Evolutionary conservation across 2,888 invertebrate genomes (phyloP), one percentile per base, ranked within the genome.

Genomic region (Frankliniella intonsa): DNA sequence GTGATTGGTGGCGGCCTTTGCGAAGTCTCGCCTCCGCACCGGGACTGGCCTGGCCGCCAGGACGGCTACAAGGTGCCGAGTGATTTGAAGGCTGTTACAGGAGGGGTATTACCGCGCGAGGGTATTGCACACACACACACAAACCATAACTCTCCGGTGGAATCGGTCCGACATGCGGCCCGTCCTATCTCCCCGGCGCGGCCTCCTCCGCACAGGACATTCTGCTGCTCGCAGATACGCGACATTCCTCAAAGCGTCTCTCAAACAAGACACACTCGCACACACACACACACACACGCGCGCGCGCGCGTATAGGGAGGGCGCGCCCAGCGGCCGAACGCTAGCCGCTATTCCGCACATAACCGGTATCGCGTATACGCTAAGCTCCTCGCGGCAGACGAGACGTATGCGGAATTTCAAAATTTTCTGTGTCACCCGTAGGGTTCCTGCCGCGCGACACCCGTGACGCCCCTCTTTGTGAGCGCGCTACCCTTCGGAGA

Each of bases 211-310:
- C 38, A 38, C 62, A 62, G n/a, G 19, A 62, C 62, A 62, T 62
- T 62, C 62, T n/a, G n/a, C n/a, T n/a, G n/a, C n/a, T 17, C 62
- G 62, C 62, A 62, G 62, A 62, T 62, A 62, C 62, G 62, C 62
- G 62, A 62, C 62, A 62, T 17, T 55, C 17, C 17, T 55, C 55
- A 2, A 17, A 14, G 55, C 17, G 55, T 55, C 55, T 55, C 55
- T 14, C 55, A 55, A 55, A 14, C 55, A 12, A 55, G 17, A 55
- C 55, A 8, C 55, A 55, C 55, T 14, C 55, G 7, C 55, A 55
- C 55, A 55, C 55, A 55, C 17, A 55, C 3, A 55, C 55, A 55
- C 55, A 55, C 55, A 55, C 55, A n/a, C 14, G 7, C 62, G 17
- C 14, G 0, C 17, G 17, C 14, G 0, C 62, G 62, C 38, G 38